phyloP scores from a whole-genome alignment of 1,140 invertebrate genomes.

The Hycleus phaleratus region DNA sequence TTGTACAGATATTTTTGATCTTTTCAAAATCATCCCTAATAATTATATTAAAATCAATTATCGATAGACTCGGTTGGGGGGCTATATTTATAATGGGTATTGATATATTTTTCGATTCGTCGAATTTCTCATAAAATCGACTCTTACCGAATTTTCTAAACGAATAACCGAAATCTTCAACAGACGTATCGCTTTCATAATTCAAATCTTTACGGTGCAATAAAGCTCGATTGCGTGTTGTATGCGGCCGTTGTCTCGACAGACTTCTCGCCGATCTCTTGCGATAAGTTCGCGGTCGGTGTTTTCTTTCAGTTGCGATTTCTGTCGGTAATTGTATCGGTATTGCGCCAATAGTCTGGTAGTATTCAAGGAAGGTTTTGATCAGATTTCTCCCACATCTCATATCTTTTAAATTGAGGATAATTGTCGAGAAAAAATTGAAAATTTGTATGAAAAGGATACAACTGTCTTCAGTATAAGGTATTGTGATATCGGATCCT shows the following conservation, averaged over 20 bases:
- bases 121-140: slow-evolving; percentile 25
- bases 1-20: slow-evolving; percentile 19
- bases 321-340: slow-evolving; percentile 48
- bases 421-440: neutral
- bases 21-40: slow-evolving; percentile 42
- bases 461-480: slow-evolving; percentile 88
- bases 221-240: slow-evolving; percentile 49
- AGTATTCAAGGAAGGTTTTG: slow-evolving; percentile 71
- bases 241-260: slow-evolving; percentile 47
- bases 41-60: slow-evolving; percentile 66
- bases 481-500: slow-evolving; percentile 56
- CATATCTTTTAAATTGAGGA: slow-evolving; percentile 41
- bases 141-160: slow-evolving; percentile 22
- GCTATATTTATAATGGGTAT: slow-evolving; percentile 36
- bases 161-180: slow-evolving; percentile 38
- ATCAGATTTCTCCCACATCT: slow-evolving; percentile 70
- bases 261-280: slow-evolving; percentile 45
- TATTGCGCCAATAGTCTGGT: slow-evolving; percentile 64
- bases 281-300: slow-evolving; percentile 41
- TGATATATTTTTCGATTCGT: slow-evolving; percentile 19
- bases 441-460: slow-evolving; percentile 53
- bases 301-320: slow-evolving; percentile 42
- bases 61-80: slow-evolving; percentile 54
- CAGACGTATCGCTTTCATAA: slow-evolving; percentile 45
- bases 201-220: slow-evolving; percentile 53